Evolutionary conservation across 1,140 invertebrate species (phyloP).

Genomic region (Luehdorfia chinensis): DNA sequence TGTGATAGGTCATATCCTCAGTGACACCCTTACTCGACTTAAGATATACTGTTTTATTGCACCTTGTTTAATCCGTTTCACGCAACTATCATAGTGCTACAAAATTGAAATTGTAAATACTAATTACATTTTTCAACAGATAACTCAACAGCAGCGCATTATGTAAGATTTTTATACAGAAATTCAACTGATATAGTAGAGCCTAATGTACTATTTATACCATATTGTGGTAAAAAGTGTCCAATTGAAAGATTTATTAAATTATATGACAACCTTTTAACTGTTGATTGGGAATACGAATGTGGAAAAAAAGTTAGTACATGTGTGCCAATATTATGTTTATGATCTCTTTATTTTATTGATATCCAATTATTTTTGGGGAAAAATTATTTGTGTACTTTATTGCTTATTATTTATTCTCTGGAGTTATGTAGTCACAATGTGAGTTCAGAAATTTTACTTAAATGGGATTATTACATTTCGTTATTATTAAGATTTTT

Average conservation of each 20-base stretch:
- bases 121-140: constrained; percentile 36
- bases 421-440: too few species aligned
- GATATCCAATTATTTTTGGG: not conserved
- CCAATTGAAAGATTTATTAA: constrained; percentile 40
- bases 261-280: constrained; percentile 48
- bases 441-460: too few species aligned
- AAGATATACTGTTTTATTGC: too few species aligned
- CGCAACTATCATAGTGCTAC: too few species aligned
- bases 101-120: too few species aligned
- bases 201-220: constrained; percentile 42
- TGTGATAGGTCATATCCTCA: too few species aligned
- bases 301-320: not conserved
- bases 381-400: not conserved
- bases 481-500: too few species aligned
- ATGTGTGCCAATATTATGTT: not conserved
- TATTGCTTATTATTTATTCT: not conserved
- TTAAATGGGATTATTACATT: too few species aligned
- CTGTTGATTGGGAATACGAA: constrained; percentile 43
- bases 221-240: constrained; percentile 45
- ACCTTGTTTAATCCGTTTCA: too few species aligned
- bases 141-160: constrained; percentile 28
- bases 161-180: constrained; percentile 49
- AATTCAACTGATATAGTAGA: constrained; percentile 50
- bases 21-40: too few species aligned
- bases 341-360: not conserved